Evolutionary conservation across 2,888 invertebrate genomes (phyloP).

Genomic region (Xiphydria camelus): DNA sequence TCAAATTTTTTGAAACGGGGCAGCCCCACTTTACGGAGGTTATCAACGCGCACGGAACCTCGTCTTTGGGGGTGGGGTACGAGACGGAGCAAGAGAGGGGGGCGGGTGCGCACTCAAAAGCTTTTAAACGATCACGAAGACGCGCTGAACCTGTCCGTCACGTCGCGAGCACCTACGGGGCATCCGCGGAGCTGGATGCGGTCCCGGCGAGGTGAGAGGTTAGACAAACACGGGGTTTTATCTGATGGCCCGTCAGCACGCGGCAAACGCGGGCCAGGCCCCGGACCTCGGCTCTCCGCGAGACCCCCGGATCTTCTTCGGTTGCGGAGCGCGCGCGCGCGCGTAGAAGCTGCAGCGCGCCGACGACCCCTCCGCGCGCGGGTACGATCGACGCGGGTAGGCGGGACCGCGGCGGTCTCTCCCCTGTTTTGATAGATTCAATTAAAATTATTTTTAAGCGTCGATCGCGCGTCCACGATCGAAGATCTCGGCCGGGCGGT

Average conservation of each 20-base stretch:
- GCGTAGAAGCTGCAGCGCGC: constrained; percentile 7
- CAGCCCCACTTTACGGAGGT: not conserved
- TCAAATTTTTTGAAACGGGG: too few species aligned
- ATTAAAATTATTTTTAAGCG: too few species aligned
- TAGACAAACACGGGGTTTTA: constrained; percentile 54
- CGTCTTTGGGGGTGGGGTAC: not conserved
- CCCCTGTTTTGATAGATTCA: constrained; percentile 43
- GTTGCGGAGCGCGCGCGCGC: constrained; percentile 2
- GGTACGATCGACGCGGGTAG: constrained; percentile 30
- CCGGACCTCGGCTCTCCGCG: constrained; percentile 20
- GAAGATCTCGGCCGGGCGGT: too few species aligned
- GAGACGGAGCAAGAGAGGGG: constrained; percentile 12
- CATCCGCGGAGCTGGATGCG: constrained; percentile 33
- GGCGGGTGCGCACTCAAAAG: constrained; percentile 29
- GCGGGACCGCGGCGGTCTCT: constrained; percentile 30
- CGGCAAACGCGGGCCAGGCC: constrained; percentile 20
- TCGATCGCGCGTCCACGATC: too few species aligned
- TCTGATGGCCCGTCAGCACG: constrained; percentile 55
- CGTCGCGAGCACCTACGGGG: constrained; percentile 33
- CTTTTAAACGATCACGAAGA: constrained; percentile 41
- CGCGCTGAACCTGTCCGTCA: constrained; percentile 45
- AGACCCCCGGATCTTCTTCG: constrained; percentile 33
- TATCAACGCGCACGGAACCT: not conserved
- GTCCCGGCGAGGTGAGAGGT: constrained; percentile 52
- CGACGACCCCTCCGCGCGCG: constrained; percentile 21